Evolutionary conservation across 1,140 invertebrate genomes (phyloP), one percentile per base, ranked within the genome.

Genomic region (Papilio dardanus): DNA sequence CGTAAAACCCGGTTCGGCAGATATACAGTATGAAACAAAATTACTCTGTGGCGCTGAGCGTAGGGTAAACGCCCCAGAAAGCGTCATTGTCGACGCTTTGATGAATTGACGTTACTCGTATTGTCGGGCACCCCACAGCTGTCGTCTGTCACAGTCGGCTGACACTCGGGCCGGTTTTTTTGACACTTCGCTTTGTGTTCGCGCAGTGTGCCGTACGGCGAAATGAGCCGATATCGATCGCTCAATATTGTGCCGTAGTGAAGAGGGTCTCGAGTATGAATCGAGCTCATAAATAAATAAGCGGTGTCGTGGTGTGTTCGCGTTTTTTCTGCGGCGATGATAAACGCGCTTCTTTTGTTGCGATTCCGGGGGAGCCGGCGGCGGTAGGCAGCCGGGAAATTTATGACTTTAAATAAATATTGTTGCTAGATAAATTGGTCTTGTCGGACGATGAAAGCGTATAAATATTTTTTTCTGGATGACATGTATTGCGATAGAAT

Each of bases 241-340:
- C 84, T 86, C 81, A 87, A 89, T 87, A 90, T 90, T 87, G 82
- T 83, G 81, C 84, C 79, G 71, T 81, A 79, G 79, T 82, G 86
- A 85, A 84, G 88, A 87, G 88, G 87, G 86, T 87, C 78, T 86
- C 75, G 77, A 81, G 84, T 82, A 85, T 89, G 90, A 88, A 91
- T 90, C 88, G 88, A 86, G 84, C 87, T 90, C 88, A 91, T 92
- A 92, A 92, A 92, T 92, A 92, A 91, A 91, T 91, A 91, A 91
- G 89, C 88, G 78, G 84, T 90, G 86, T 91, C 86, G 88, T 87
- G 86, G 88, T 82, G 87, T 92, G 88, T 91, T 83, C 82, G 76
- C 82, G 54, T 83, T 86, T 89, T 88, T 91, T 87, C 80, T 84
- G 78, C 35, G 81, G 81, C 79, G 84, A 85, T 88, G 85, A 87